Percentiles rank a stretch among this genome's conserved stretches.
Evolutionary conservation across 2,888 invertebrate species (phyloP).

Genomic region (Pimpla rufipes): DNA sequence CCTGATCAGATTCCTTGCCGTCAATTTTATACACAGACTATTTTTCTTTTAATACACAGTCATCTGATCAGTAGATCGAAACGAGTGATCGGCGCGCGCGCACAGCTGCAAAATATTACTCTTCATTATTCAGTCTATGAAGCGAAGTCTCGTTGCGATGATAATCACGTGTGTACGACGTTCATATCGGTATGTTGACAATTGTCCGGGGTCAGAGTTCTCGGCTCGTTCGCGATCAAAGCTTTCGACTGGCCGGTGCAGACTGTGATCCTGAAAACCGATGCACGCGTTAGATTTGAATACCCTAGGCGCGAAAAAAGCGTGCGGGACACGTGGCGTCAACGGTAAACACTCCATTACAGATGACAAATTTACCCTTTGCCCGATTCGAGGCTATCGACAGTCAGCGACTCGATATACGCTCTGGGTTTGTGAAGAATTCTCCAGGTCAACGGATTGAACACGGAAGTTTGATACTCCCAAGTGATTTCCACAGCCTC

Average conservation of each 20-base stretch:
- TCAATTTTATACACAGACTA: background rate
- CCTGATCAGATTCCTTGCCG: background rate
- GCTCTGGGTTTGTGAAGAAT: slow-evolving; percentile 91
- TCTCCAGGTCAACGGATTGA: slow-evolving; percentile 95
- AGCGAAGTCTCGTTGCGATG: background rate
- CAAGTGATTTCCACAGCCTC: slow-evolving; percentile 91
- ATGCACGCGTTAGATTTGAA: slow-evolving; percentile 44
- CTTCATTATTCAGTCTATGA: background rate
- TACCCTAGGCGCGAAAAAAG: too few species aligned
- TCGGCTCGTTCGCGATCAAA: slow-evolving; percentile 89
- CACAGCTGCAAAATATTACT: background rate
- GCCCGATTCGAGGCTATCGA: slow-evolving; percentile 91
- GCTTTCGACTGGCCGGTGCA: slow-evolving; percentile 90
- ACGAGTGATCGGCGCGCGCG: slow-evolving; percentile 2
- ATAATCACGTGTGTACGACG: slow-evolving; percentile 76
- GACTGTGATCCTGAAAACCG: slow-evolving; percentile 88
- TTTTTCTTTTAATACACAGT: background rate
- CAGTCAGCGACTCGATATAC: slow-evolving; percentile 90
- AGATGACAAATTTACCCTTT: slow-evolving; percentile 87
- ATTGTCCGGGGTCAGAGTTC: slow-evolving; percentile 82
- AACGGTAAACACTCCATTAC: background rate
- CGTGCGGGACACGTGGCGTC: too few species aligned
- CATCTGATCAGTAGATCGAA: background rate
- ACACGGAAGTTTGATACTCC: slow-evolving; percentile 92
- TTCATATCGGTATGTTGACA: slow-evolving; percentile 78